Base-by-base conservation (phyloP, 1,140 invertebrate species). In the Mizuhopecten yessoensis region DNA sequence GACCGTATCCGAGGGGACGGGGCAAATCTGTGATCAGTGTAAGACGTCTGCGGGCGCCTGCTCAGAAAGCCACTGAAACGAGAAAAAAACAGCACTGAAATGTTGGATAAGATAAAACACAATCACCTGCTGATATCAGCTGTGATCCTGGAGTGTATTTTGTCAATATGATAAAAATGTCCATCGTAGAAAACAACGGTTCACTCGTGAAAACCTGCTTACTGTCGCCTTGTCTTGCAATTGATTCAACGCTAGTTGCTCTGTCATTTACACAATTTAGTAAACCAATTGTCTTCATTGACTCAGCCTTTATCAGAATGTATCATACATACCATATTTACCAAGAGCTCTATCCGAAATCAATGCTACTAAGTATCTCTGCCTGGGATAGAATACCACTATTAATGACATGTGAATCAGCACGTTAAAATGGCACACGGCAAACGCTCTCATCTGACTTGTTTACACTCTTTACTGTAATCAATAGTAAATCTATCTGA, bases 1-100 rank as follows among this genome's bases (percentile, higher is more conserved):
- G 95, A 95, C 34, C 92, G 93, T 49, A 94, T 92, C 75, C 94
- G 88, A 42, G 92, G 91, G 34, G 92, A 87, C 3, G 92, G 91
- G 5, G 93, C 91, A 87, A 94, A 93, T 49, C 93, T 90, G 86
- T 93, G 92, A 23, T 92, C 90, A 33, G 90, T 75, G 45, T 91
- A 91, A 29, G 93, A 93, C 23, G 92, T 93, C 29, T 92, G 91
- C 23, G 93, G 92, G 1, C 93, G 90, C 42, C 93, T 88, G 23
- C 86, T 92, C 49, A 45, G 86, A 23, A 95, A 75, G 1, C 57
- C 57, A 75, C 57, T 75, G n/a, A 75, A 75, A 75, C n/a, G 57
- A 75, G 57, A 75, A 75, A n/a, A 75, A 75, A 0, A 75, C 9
- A 3, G 1, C n/a, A 29, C 23, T 75, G 3, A n/a, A 75, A 75